Conservation (phyloP, 1,140 invertebrate genomes). For the Drosophila chauvacae region DNA sequence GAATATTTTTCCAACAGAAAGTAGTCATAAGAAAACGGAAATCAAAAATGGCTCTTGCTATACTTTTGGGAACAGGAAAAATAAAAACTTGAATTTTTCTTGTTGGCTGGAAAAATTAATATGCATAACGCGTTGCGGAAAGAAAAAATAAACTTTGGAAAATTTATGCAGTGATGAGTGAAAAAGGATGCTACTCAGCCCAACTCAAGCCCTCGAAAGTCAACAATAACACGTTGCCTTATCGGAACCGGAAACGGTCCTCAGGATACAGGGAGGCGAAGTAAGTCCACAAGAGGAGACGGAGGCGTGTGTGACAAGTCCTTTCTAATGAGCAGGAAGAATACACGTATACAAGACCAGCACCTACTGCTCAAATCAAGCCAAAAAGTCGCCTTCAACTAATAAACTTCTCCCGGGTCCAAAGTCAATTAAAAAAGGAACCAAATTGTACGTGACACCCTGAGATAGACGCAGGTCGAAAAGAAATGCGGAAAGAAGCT, state of each 20-base stretch:
- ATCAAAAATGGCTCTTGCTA: background rate
- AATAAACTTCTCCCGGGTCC: slow-evolving; percentile 64
- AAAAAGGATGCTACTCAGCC: slow-evolving; percentile 70
- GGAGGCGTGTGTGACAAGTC: slow-evolving; percentile 75
- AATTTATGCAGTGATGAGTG: slow-evolving; percentile 83
- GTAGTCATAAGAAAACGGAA: background rate
- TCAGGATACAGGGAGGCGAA: background rate
- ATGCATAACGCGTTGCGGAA: slow-evolving; percentile 76
- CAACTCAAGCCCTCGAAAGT: slow-evolving; percentile 15
- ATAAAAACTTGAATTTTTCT: slow-evolving; percentile 27
- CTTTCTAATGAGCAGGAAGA: slow-evolving; percentile 70
- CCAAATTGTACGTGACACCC: slow-evolving; percentile 74
- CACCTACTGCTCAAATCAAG: slow-evolving; percentile 72
- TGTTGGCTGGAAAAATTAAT: slow-evolving; percentile 61
- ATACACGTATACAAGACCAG: slow-evolving; percentile 21
- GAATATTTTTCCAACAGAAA: background rate
- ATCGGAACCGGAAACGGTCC: slow-evolving; percentile 58
- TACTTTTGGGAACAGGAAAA: slow-evolving; percentile 18
- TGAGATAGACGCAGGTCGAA: slow-evolving; percentile 40
- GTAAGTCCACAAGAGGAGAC: slow-evolving; percentile 52
- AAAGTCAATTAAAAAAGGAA: slow-evolving; percentile 83
- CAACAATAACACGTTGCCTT: slow-evolving; percentile 59
- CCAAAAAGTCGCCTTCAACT: slow-evolving; percentile 48
- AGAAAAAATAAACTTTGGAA: slow-evolving; percentile 71
- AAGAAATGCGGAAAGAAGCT: slow-evolving; percentile 15